Percentiles rank a stretch among this genome's conserved stretches.
Conservation (phyloP, 1,140 invertebrate species). For the Scaptomyza graminum region DNA sequence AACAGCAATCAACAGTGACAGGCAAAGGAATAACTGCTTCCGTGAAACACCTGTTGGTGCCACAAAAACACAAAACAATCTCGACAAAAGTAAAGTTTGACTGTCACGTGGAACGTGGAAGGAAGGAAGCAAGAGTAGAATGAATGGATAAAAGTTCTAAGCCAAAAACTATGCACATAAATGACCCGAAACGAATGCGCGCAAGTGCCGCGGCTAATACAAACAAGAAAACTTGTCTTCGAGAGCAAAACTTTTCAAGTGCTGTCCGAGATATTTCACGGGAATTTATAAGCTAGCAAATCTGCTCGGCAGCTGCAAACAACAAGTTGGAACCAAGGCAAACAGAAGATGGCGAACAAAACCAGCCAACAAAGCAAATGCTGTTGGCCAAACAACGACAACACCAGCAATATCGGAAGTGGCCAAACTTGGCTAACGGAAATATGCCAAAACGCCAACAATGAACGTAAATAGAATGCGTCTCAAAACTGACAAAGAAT, state of each 20-base stretch:
- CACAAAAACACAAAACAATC: conserved; percentile 38
- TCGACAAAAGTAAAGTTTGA: conserved; percentile 24
- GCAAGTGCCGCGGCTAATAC: conserved; percentile 70
- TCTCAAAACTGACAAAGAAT: conserved; percentile 45
- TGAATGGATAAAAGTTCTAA: conserved; percentile 61
- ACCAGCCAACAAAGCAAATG: conserved; percentile 18
- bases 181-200: conserved; percentile 65
- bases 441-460: conserved; percentile 58
- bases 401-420: conserved; percentile 43
- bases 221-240: conserved; percentile 42
- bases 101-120: not conserved
- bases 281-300: conserved; percentile 80
- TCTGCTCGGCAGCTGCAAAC: conserved; percentile 46
- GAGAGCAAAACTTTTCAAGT: conserved; percentile 70
- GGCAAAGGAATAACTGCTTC: conserved; percentile 16
- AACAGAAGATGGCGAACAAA: conserved; percentile 39
- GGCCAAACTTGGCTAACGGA: conserved; percentile 66
- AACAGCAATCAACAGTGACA: conserved; percentile 45
- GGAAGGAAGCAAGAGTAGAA: not conserved
- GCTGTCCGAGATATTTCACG: conserved; percentile 74
- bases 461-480: conserved; percentile 48
- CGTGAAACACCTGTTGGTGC: conserved; percentile 69
- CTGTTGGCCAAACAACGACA: conserved; percentile 27
- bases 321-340: conserved; percentile 46
- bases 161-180: conserved; percentile 70